Conservation (phyloP, 2,888 invertebrate genomes). For the Drosophila dives region DNA sequence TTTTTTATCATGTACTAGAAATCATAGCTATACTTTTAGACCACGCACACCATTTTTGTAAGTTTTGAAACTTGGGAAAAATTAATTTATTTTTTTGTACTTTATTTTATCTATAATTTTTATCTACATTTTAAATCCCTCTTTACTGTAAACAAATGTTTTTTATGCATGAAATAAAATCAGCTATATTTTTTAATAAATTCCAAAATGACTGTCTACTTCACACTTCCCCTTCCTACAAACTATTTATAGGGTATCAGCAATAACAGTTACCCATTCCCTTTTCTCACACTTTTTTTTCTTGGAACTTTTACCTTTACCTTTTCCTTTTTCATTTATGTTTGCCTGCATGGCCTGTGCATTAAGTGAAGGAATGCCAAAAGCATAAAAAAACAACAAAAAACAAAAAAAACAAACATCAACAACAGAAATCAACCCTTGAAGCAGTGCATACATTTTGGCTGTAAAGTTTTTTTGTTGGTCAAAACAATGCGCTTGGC, state of each 20-base stretch:
- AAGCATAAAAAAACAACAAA: constrained; percentile 17
- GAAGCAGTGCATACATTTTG: constrained; percentile 37
- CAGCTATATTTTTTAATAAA: not conserved
- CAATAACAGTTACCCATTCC: not conserved
- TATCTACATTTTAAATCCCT: too few species aligned
- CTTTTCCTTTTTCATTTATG: constrained; percentile 5
- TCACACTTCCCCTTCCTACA: not conserved
- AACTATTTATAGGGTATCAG: constrained; percentile 1
- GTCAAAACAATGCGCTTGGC: constrained; percentile 69
- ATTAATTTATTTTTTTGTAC: too few species aligned
- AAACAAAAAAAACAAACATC: constrained; percentile 1
- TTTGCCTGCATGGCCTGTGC: constrained; percentile 18
- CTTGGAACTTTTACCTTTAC: constrained; percentile 9
- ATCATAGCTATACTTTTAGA: accelerated
- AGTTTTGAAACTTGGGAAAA: too few species aligned
- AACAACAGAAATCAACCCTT: constrained; percentile 13
- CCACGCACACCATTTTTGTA: too few species aligned
- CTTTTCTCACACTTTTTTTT: not conserved
- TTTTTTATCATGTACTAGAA: not conserved
- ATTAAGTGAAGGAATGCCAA: constrained; percentile 62
- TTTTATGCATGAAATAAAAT: too few species aligned
- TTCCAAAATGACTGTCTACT: not conserved
- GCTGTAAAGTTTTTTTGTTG: constrained; percentile 32
- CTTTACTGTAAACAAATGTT: too few species aligned
- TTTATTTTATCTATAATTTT: too few species aligned